Conservation (phyloP, 1,140 invertebrate genomes). For the Acromyrmex echinatior region DNA sequence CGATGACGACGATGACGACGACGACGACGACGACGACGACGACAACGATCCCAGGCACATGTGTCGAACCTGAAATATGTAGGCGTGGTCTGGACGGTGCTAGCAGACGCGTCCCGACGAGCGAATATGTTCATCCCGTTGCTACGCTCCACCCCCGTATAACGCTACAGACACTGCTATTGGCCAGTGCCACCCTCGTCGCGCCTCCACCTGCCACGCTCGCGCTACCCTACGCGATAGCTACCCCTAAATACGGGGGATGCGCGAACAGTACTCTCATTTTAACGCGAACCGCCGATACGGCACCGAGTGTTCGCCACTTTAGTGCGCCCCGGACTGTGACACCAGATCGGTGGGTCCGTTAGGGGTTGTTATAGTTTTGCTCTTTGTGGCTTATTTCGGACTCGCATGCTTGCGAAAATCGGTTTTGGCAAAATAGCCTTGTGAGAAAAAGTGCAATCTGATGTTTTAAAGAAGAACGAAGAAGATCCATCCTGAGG, state of each 20-base stretch:
- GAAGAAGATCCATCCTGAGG: background rate
- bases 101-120: conserved; percentile 85
- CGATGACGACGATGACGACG: conserved; percentile 59
- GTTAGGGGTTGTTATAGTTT: conserved; percentile 21
- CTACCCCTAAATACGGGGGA: conserved; percentile 83
- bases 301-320: conserved; percentile 60
- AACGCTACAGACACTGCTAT: conserved; percentile 79
- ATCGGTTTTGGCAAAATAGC: background rate
- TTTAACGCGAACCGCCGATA: conserved; percentile 81
- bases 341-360: conserved; percentile 33
- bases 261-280: conserved; percentile 81
- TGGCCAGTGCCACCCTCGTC: conserved; percentile 79
- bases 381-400: conserved; percentile 7
- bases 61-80: conserved; percentile 87
- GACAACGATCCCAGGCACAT: conserved; percentile 81
- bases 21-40: conserved; percentile 57
- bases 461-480: conserved; percentile 44
- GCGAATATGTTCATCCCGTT: conserved; percentile 86
- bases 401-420: conserved; percentile 18
- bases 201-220: conserved; percentile 78
- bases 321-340: conserved; percentile 51
- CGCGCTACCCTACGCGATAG: conserved; percentile 76
- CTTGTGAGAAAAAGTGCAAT: conserved; percentile 49
- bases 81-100: conserved; percentile 85
- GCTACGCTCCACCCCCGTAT: conserved; percentile 85